A percentile compares a stretch with the other conserved stretches of the same genome.
Conservation (phyloP, 2,113 vertebrate species). For the Cercopithecus mona region DNA sequence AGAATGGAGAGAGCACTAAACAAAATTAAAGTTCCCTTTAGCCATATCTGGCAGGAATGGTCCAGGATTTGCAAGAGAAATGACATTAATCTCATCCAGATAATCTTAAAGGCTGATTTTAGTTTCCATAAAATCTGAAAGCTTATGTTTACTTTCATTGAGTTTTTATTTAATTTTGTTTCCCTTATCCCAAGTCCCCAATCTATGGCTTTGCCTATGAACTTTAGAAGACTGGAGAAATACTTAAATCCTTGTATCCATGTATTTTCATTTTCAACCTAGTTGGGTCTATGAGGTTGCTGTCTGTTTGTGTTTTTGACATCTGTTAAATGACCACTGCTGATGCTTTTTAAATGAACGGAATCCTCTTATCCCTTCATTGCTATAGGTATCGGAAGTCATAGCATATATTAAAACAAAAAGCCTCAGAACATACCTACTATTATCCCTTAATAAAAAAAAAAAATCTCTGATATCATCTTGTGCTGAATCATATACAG, state of each 20-base stretch:
- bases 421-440: slow-evolving; percentile 7
- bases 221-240: not conserved
- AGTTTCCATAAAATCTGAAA: not conserved
- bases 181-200: not conserved
- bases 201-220: not conserved
- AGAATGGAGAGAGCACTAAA: not conserved
- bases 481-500: slow-evolving; percentile 39
- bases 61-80: not conserved
- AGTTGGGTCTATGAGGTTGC: not conserved
- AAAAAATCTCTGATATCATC: slow-evolving; percentile 37
- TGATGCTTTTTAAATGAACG: not conserved
- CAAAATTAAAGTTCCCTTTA: slow-evolving; percentile 57
- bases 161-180: slow-evolving; percentile 24
- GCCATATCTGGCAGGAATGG: slow-evolving; percentile 29
- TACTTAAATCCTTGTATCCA: not conserved
- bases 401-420: not conserved
- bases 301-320: not conserved
- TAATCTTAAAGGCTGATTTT: not conserved
- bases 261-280: slow-evolving; percentile 13
- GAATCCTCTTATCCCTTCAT: not conserved
- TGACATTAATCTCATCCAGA: slow-evolving; percentile 18
- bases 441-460: slow-evolving; percentile 1
- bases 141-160: not conserved
- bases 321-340: not conserved
- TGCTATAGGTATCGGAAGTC: not conserved